phyloP scores from a whole-genome alignment of 2,888 invertebrate species.

The Oxytorus armatus region DNA sequence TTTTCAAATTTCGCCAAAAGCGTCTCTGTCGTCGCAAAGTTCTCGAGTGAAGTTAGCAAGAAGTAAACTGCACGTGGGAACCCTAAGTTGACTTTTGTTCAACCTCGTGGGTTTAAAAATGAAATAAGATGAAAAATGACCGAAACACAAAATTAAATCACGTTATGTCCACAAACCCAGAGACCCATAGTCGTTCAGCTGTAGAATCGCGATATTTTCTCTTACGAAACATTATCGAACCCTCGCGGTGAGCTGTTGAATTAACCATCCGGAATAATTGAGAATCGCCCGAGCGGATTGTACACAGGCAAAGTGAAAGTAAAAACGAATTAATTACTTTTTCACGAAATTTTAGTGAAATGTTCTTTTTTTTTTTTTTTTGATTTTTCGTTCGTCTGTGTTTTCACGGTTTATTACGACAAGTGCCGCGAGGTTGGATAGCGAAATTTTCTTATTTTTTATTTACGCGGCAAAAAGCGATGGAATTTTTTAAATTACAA shows the following conservation, averaged over 20 bases:
- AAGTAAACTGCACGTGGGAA: too few relatives aligned
- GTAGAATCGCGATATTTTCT: constrained; percentile 55
- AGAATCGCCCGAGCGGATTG: constrained; percentile 48
- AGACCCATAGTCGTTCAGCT: constrained; percentile 32
- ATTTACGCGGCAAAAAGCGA: neutral
- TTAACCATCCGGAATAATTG: constrained; percentile 61
- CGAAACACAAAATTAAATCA: constrained; percentile 3
- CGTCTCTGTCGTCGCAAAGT: too few relatives aligned
- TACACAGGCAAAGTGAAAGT: constrained; percentile 51
- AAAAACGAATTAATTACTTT: constrained; percentile 42
- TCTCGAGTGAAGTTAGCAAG: too few relatives aligned
- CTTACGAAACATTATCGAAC: constrained; percentile 61
- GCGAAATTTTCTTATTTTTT: neutral
- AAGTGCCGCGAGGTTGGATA: neutral
- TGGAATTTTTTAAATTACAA: neutral
- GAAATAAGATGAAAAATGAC: neutral
- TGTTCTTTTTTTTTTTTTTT: constrained; percentile 12
- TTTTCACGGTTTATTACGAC: neutral
- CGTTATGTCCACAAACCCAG: constrained; percentile 37
- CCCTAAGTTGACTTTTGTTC: too few relatives aligned
- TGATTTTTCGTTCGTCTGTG: too few relatives aligned
- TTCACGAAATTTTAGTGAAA: constrained; percentile 43
- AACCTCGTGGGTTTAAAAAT: neutral
- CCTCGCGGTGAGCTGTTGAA: constrained; percentile 63
- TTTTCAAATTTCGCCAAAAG: too few relatives aligned